Evolutionary conservation across 2,113 vertebrate species (phyloP).

Genomic region (Semnornis frantzii): DNA sequence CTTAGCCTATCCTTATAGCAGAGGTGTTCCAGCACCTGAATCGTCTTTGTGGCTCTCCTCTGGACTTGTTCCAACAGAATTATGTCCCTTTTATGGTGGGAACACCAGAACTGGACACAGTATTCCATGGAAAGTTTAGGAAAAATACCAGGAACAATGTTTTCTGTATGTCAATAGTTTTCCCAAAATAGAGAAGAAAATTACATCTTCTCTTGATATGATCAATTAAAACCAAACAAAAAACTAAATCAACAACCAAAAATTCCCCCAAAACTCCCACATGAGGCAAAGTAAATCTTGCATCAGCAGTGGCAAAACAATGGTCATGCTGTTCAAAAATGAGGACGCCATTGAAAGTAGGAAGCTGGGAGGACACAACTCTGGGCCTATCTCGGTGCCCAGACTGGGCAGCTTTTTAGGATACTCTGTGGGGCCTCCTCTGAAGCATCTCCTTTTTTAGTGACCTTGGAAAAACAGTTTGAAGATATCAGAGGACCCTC

Average conservation of each 20-base stretch:
- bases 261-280: background rate
- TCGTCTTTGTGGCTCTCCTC: too few species aligned
- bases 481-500: background rate
- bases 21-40: too few species aligned
- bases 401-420: background rate
- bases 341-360: accelerated
- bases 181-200: background rate
- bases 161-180: background rate
- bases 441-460: background rate
- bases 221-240: background rate
- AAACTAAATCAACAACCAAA: background rate
- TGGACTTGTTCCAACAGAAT: too few species aligned
- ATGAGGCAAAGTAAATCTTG: background rate
- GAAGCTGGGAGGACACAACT: background rate
- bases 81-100: too few species aligned
- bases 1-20: too few species aligned
- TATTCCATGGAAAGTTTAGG: background rate
- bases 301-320: background rate
- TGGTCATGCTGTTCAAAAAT: accelerated
- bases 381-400: background rate
- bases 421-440: background rate
- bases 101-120: too few species aligned
- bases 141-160: background rate
- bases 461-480: background rate
- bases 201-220: background rate